These are phyloP conservation scores for Channa argus DNA, from an alignment of 2,113 vertebrate genomes.

Conservation along the genomic window DNA sequence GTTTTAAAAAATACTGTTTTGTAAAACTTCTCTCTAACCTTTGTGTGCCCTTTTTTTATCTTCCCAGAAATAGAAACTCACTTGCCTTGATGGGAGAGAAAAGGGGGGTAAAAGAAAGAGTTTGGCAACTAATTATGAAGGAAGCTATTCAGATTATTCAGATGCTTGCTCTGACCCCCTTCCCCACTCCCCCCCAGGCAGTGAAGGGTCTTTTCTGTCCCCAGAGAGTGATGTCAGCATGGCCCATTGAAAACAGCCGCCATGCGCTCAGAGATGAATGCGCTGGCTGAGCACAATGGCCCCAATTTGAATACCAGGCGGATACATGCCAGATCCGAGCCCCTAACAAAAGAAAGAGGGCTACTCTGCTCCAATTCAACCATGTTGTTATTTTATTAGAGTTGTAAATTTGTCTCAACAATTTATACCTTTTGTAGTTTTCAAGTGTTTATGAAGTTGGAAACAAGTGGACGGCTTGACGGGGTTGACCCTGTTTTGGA, in stretches of 20 bases:
- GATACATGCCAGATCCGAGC: slow-evolving; percentile 75
- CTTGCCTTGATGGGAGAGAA: slow-evolving; percentile 34
- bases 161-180: slow-evolving; percentile 76
- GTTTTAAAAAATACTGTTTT: slow-evolving; percentile 1
- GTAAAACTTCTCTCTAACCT: slow-evolving; percentile 20
- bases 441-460: slow-evolving; percentile 71
- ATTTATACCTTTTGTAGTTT: slow-evolving; percentile 72
- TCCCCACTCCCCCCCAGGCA: slow-evolving; percentile 57
- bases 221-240: slow-evolving; percentile 83
- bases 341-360: slow-evolving; percentile 77
- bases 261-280: slow-evolving; percentile 80
- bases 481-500: slow-evolving; percentile 20
- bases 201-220: slow-evolving; percentile 84
- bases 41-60: slow-evolving; percentile 20
- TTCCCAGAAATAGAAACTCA: slow-evolving; percentile 36
- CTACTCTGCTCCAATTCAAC: slow-evolving; percentile 70
- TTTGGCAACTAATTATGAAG: slow-evolving; percentile 75
- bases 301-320: slow-evolving; percentile 86
- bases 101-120: slow-evolving; percentile 33
- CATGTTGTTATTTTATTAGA: slow-evolving; percentile 76
- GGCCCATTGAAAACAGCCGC: slow-evolving; percentile 83
- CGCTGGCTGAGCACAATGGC: slow-evolving; percentile 82
- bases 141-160: slow-evolving; percentile 81
- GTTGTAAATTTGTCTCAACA: slow-evolving; percentile 70
- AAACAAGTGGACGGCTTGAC: slow-evolving; percentile 39